These are phyloP conservation scores for Sternotherus odoratus DNA, from an alignment of 2,797 vertebrate genomes.

Conservation along the genomic window DNA sequence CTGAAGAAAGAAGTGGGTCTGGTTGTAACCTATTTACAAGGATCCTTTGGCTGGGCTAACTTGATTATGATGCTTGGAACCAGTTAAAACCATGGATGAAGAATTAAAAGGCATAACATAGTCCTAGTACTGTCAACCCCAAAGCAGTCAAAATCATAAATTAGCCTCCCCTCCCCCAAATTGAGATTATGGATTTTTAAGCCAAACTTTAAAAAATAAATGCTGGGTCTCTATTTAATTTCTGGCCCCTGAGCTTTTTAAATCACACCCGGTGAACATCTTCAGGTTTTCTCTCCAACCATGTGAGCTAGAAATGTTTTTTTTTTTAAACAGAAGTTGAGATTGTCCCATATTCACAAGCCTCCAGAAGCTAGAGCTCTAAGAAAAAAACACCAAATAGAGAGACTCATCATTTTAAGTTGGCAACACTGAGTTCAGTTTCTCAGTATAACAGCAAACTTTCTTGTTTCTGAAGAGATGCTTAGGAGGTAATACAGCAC, in stretches of 20 bases:
- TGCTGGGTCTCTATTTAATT: not conserved
- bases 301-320: not conserved
- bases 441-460: not conserved
- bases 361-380: not conserved
- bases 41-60: not conserved
- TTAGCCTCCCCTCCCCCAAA: not conserved
- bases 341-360: not conserved
- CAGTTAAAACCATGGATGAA: not conserved
- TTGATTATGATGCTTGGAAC: not conserved
- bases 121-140: not conserved
- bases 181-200: not conserved
- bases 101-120: not conserved
- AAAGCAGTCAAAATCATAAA: not conserved
- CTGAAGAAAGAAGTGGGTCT: not conserved
- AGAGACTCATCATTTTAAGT: not conserved
- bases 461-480: not conserved
- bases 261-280: not conserved
- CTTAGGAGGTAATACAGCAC: fast-evolving
- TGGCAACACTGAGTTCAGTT: not conserved
- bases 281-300: not conserved
- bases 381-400: not conserved
- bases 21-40: not conserved
- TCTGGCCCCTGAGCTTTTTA: not conserved
- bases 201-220: not conserved
- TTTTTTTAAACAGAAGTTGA: not conserved